phyloP scores from a whole-genome alignment of 2,113 vertebrate genomes.

The Tricholaema leucomelas region DNA sequence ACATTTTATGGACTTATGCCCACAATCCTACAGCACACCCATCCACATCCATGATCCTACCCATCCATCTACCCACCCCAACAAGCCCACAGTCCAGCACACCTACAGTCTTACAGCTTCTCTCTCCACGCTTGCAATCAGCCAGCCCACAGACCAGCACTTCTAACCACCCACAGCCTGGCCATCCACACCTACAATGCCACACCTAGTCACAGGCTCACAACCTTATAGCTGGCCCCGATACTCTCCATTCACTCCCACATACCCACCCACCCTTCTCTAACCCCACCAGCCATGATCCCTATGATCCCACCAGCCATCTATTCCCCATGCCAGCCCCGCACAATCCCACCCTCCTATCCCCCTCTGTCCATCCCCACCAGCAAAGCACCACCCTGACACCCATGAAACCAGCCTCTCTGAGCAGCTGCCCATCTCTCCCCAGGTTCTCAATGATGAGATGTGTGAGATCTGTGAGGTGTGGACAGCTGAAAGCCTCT shows the following conservation, averaged over 20 bases:
- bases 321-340: not conserved
- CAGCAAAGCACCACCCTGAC: not conserved
- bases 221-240: not conserved
- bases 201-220: not conserved
- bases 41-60: not conserved
- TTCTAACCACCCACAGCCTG: not conserved
- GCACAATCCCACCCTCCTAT: not conserved
- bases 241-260: not conserved
- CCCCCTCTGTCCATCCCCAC: not conserved
- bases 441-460: constrained; percentile 86
- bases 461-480: constrained; percentile 98
- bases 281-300: not conserved
- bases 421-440: not conserved
- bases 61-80: not conserved
- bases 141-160: not conserved
- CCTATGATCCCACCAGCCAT: fast-evolving
- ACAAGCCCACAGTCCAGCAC: not conserved
- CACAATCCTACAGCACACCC: not conserved
- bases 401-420: not conserved
- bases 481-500: constrained; percentile 94
- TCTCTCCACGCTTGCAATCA: not conserved
- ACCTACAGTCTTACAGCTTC: too few species aligned
- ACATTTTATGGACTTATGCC: not conserved
- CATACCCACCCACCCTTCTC: not conserved
- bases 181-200: fast-evolving